phyloP scores from a whole-genome alignment of 2,888 invertebrate genomes.

The Magallana nippona region DNA sequence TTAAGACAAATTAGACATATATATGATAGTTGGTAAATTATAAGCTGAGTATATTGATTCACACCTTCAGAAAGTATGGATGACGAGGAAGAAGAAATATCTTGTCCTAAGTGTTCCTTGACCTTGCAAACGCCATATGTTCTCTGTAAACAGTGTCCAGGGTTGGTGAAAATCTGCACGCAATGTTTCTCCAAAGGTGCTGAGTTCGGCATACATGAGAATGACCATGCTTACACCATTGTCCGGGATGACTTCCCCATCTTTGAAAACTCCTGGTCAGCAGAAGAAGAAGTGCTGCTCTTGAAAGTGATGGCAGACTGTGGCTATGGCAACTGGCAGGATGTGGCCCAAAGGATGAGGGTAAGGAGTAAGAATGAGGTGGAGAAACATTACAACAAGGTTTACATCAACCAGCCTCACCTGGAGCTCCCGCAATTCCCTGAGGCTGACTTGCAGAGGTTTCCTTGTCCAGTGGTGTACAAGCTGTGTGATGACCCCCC shows the following conservation, averaged over 20 bases:
- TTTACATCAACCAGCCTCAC: conserved; percentile 85
- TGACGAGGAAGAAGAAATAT: conserved; percentile 45
- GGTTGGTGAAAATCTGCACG: conserved; percentile 84
- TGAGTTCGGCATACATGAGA: conserved; percentile 86
- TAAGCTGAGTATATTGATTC: too few species aligned
- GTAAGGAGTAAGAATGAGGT: conserved; percentile 87
- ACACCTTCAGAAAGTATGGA: conserved; percentile 19
- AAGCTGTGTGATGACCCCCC: conserved; percentile 86
- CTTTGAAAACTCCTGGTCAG: conserved; percentile 89
- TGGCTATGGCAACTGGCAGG: conserved; percentile 91
- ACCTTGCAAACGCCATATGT: conserved; percentile 87
- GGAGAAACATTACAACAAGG: conserved; percentile 88
- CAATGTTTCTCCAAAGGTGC: conserved; percentile 89
- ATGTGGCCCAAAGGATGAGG: conserved; percentile 85
- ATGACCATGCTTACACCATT: conserved; percentile 88
- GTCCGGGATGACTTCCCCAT: conserved; percentile 88
- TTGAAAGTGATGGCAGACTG: conserved; percentile 85
- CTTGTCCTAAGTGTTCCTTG: conserved; percentile 81
- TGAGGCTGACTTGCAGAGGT: conserved; percentile 53
- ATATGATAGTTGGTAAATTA: too few species aligned
- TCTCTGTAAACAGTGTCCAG: conserved; percentile 87
- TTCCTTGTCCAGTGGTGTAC: conserved; percentile 70
- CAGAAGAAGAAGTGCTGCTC: conserved; percentile 88
- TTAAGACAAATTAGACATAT: neutral
- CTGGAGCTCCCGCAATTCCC: conserved; percentile 70